Base-by-base conservation (phyloP, 1,140 invertebrate genomes). In the Scaptomyza graminum region DNA sequence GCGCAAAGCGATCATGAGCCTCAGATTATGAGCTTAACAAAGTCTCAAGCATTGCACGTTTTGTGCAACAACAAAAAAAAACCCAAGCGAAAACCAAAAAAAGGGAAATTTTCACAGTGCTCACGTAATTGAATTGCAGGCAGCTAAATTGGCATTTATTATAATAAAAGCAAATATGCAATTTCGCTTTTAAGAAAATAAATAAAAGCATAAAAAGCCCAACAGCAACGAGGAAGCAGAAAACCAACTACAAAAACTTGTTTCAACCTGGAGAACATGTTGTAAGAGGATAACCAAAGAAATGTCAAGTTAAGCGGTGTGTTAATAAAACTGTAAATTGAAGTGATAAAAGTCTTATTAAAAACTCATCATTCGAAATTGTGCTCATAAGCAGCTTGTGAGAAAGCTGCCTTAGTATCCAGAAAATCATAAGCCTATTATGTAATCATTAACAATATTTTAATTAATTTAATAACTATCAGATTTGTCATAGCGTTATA, bases 81-180 rank as follows among this genome's bases (percentile, higher is more conserved):
- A 31, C 39, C 31, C 22, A 51, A 37, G 68, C 31, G 55, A 67
- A 74, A 68, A 68, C 64, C 31, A 79, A 87, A 88, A 87, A 87
- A 88, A 87, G 79, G 83, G 83, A 87, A 87, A 87, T 88, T 87
- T 79, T 88, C 67, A 72, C 76, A 56, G 75, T 74, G 83, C 83
- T 87, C 83, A 87, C 83, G 83, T 87, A 87, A 87, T 87, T 87
- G 83, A 87, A 87, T 83, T 88, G 83, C 75, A 88, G 79, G 71
- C 75, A 77, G 75, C 83, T 83, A 88, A 87, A 87, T 87, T 87
- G 83, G 83, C 83, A 87, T 87, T 87, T 87, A 88, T 87, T 88
- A 88, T 83, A 88, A 88, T 88, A 88, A 88, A 87, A 87, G 83
- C 83, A 87, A 87, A 87, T 87, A 87, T 87, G 83, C 83, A 87